Evolutionary conservation across 2,113 vertebrate genomes (phyloP), one percentile per base, ranked within the genome.

Genomic region (Podiceps cristatus): DNA sequence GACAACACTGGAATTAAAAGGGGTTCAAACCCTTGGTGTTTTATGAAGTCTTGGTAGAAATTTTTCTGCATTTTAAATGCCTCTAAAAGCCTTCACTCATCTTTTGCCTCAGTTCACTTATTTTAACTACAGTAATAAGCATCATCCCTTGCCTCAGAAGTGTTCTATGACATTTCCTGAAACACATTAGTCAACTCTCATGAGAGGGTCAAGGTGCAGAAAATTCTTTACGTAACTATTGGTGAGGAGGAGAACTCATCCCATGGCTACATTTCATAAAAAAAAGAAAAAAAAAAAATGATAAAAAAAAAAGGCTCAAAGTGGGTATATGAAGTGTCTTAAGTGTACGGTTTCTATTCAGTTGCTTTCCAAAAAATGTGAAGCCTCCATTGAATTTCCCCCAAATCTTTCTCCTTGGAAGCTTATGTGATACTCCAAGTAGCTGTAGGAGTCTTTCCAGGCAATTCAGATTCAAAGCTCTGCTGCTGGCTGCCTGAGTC

Each of bases 71-170:
- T 88, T 95, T 91, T 90, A 79, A 90, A 87, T 73, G 62, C 53
- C 40, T 91, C 60, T 85, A 52, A 53, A 94, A 91, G 58, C 62
- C 84, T 85, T 91, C 86, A 78, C 69, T 47, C 0, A 1, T 60
- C 80, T 94, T 74, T 94, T 96, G 80, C 73, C 62, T 86, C 81
- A 79, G 77, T 82, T 96, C 74, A 78, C 67, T 85, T 93, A 90
- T 89, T 92, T 85, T 81, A 90, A 90, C 66, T 56, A 76, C 66
- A 95, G 66, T 68, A 91, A 91, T 79, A 94, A 95, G 73, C 81
- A 81, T 79, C 90, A 88, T 77, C 49, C 35, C 40, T 76, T 3
- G 5, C 82, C 84, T 96, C 92, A 92, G 87, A 90, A 96, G 62
- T 25, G 62, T 47, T 40, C 67, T 85, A 25, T 82, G 92, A 93